Conservation (phyloP, 2,113 vertebrate genomes). For the Platysternon megacephalum region DNA sequence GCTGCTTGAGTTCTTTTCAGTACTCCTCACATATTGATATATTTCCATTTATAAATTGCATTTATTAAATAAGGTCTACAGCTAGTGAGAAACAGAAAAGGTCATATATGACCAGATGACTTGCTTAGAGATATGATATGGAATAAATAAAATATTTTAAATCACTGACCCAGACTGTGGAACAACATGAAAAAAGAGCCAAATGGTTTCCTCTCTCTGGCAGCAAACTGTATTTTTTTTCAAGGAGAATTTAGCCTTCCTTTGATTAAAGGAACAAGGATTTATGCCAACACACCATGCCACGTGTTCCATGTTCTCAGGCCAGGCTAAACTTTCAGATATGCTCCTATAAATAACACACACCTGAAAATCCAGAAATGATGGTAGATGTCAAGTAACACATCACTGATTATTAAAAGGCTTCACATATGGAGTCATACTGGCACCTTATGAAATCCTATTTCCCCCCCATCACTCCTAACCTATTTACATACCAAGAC, state of each 20-base stretch:
- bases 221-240: not conserved
- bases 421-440: not conserved
- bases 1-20: not conserved
- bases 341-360: not conserved
- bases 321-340: not conserved
- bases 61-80: not conserved
- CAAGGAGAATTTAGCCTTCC: not conserved
- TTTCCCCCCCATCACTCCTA: slow-evolving; percentile 7
- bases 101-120: not conserved
- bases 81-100: not conserved
- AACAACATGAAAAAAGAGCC: not conserved
- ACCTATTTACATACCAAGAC: not conserved
- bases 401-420: not conserved
- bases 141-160: not conserved
- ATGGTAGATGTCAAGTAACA: not conserved
- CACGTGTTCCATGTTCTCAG: not conserved
- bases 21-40: not conserved
- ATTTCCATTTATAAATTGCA: not conserved
- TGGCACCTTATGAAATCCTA: not conserved
- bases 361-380: slow-evolving; percentile 23
- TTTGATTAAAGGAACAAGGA: not conserved
- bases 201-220: not conserved
- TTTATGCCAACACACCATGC: not conserved
- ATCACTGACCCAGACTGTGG: not conserved
- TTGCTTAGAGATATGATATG: not conserved